Conservation (phyloP, 2,888 invertebrate genomes). For the Pachliopta kotzebuea region DNA sequence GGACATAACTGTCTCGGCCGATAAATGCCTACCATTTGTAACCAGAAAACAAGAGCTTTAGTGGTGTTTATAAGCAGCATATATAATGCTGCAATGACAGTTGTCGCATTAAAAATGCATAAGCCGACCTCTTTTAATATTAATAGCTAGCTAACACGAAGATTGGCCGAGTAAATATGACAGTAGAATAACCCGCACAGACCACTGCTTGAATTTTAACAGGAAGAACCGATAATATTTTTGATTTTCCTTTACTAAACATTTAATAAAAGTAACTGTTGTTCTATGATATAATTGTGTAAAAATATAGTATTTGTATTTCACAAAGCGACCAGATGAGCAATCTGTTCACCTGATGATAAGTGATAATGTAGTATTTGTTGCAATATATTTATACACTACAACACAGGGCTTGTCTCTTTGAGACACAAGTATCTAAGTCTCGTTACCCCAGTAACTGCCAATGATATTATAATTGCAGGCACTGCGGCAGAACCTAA, state of each 20-base stretch:
- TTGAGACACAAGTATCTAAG: too few species aligned
- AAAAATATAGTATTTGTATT: neutral
- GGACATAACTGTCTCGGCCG: neutral
- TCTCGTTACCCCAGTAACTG: too few species aligned
- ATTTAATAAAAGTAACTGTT: too few species aligned
- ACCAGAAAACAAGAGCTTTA: conserved; percentile 35
- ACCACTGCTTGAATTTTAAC: conserved; percentile 15
- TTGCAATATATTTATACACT: too few species aligned
- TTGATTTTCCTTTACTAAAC: neutral
- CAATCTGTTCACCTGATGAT: too few species aligned
- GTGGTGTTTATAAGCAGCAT: conserved; percentile 40
- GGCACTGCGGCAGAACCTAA: too few species aligned
- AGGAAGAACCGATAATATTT: neutral
- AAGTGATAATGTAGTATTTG: too few species aligned
- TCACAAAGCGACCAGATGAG: too few species aligned
- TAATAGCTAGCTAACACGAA: conserved; percentile 39
- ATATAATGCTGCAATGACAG: conserved; percentile 39
- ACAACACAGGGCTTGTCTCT: too few species aligned
- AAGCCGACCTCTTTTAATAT: conserved; percentile 48
- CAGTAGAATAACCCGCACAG: conserved; percentile 15
- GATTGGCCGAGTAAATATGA: conserved; percentile 37
- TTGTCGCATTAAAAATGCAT: conserved; percentile 46
- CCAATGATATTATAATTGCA: too few species aligned
- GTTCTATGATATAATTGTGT: neutral
- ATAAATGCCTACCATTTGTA: conserved; percentile 31